These are phyloP conservation scores for Tortrix viridana DNA, from an alignment of 2,888 invertebrate species.

Conservation along the genomic window DNA sequence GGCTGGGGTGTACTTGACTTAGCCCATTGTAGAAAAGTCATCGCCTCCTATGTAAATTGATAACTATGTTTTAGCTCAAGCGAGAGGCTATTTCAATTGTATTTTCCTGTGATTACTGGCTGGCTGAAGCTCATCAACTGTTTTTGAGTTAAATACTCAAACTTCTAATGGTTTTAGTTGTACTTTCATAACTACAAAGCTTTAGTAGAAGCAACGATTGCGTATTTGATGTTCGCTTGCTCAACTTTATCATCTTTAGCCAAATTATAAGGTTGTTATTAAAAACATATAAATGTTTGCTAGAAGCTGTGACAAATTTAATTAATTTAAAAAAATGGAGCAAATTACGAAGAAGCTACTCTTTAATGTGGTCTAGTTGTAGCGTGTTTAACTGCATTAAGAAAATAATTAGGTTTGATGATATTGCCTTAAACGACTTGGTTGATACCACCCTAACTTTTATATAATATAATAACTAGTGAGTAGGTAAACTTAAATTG, in stretches of 20 bases:
- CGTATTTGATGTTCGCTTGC: conserved; percentile 21
- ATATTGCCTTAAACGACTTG: conserved; percentile 9
- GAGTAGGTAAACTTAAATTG: too few relatives aligned
- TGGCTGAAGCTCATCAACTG: conserved; percentile 28
- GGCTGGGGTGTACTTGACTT: conserved; percentile 73
- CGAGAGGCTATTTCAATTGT: conserved; percentile 48
- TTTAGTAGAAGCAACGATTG: conserved; percentile 23
- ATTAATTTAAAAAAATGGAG: conserved; percentile 14
- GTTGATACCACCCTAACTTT: conserved; percentile 3
- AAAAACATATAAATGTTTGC: conserved; percentile 17
- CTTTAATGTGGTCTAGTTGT: conserved; percentile 19
- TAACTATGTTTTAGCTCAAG: conserved; percentile 68
- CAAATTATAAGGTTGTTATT: conserved; percentile 20
- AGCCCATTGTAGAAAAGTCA: conserved; percentile 76
- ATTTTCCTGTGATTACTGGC: conserved; percentile 20
- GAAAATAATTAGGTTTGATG: conserved; percentile 1
- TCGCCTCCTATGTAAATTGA: conserved; percentile 79
- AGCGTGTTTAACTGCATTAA: conserved; percentile 17
- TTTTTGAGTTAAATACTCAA: neutral
- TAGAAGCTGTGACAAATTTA: conserved; percentile 30
- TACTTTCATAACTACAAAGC: conserved; percentile 13
- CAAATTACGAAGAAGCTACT: conserved; percentile 19
- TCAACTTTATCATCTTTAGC: conserved; percentile 26
- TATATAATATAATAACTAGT: too few relatives aligned
- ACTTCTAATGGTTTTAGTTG: conserved; percentile 7